Evolutionary conservation across 2,113 vertebrate species (phyloP), one percentile per base, ranked within the genome.

Genomic region (Varanus komodoensis): DNA sequence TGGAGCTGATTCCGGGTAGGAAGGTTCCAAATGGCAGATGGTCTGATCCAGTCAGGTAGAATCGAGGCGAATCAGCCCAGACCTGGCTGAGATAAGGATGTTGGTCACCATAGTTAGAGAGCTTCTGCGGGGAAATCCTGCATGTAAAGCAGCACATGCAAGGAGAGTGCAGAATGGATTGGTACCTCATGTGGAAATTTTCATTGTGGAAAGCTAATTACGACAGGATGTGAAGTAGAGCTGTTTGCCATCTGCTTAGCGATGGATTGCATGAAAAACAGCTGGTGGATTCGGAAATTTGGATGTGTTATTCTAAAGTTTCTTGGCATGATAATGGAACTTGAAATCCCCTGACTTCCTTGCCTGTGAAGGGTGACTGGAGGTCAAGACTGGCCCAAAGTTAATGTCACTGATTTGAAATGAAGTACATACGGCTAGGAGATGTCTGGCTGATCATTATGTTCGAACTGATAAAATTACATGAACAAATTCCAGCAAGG

Each of bases 361-460:
- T 8, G 9, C 84, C n/a, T 75, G 4, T 32, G 81, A 77, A 9
- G 19, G 29, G 82, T 77, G 80, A 54, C 29, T 75, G 88, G 68
- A 91, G 81, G 34, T 75, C 48, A 80, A 87, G 19, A 73, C 14
- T 27, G 87, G 17, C 32, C 19, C 44, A 84, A 69, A 0, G 0
- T 68, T 0, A 48, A 12, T 27, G 48, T 64, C 57, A 5, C 34
- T 78, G 71, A 61, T 87, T 90, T 94, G 84, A 48, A 74, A 87
- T 52, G 81, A 93, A 87, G 68, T 90, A 68, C 93, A 90, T 68
- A 87, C 67, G 88, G 81, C 75, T 91, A 91, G 77, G 71, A 78
- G 78, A n/a, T 84, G 83, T 82, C 90, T 92, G 92, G 88, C 89
- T 0, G 0, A 90, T 0, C 0, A 67, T 50, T 81, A 57, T 85